Conservation (phyloP, 2,113 vertebrate genomes). For the Meriones unguiculatus region DNA sequence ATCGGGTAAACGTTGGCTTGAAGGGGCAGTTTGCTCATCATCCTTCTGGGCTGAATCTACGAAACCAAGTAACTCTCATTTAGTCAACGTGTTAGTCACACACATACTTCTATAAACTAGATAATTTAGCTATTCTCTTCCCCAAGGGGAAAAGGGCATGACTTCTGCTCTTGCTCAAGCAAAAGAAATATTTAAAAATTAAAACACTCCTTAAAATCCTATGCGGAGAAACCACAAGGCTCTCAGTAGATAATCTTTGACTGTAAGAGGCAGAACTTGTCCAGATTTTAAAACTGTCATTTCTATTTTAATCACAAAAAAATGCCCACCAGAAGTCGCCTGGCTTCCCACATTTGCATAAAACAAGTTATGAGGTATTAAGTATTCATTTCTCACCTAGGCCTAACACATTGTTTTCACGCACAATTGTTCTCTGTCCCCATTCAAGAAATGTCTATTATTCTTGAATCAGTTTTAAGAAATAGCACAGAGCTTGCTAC, state of each 20-base stretch:
- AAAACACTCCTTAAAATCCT: conserved; percentile 72
- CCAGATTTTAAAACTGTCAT: conserved; percentile 57
- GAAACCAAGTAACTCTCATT: conserved; percentile 68
- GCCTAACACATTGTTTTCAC: conserved; percentile 69
- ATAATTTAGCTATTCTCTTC: conserved; percentile 57
- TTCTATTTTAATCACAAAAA: conserved; percentile 69
- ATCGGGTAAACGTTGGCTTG: conserved; percentile 97
- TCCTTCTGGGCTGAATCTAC: conserved; percentile 94
- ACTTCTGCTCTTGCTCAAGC: conserved; percentile 68
- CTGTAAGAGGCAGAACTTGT: conserved; percentile 54
- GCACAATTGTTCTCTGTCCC: conserved; percentile 62
- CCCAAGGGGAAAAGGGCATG: conserved; percentile 51
- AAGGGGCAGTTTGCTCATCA: conserved; percentile 92
- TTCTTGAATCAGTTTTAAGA: conserved; percentile 73
- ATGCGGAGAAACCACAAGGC: conserved; percentile 55
- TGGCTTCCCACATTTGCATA: conserved; percentile 67
- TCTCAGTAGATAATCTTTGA: conserved; percentile 41
- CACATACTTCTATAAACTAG: conserved; percentile 59
- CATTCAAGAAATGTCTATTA: conserved; percentile 70
- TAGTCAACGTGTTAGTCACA: conserved; percentile 71
- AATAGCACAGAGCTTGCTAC: conserved; percentile 36
- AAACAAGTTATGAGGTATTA: conserved; percentile 78
- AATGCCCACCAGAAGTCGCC: conserved; percentile 59
- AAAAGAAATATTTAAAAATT: conserved; percentile 58
- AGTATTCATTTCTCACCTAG: conserved; percentile 77